These are phyloP conservation scores for Gadus macrocephalus DNA, from an alignment of 2,113 vertebrate genomes.

Conservation along the genomic window DNA sequence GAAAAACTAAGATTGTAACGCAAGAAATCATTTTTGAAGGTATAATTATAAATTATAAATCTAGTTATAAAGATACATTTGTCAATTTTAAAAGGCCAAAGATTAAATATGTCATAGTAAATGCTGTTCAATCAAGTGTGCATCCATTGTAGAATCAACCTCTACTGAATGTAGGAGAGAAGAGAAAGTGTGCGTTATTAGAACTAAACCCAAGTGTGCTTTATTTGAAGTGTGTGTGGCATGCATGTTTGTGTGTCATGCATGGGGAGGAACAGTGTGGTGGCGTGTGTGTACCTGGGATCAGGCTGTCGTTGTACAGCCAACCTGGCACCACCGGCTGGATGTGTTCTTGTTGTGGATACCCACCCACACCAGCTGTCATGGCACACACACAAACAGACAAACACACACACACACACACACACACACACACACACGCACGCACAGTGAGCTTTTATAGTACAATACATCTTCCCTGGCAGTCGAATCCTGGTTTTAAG, in stretches of 20 bases:
- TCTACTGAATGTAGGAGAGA: too few relatives aligned
- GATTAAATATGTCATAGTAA: too few relatives aligned
- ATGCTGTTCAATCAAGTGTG: too few relatives aligned
- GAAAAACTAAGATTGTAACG: too few relatives aligned
- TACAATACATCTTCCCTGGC: slow-evolving; percentile 21
- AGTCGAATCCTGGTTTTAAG: not conserved
- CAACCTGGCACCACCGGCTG: slow-evolving; percentile 89
- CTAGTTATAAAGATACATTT: too few relatives aligned
- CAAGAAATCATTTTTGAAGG: too few relatives aligned
- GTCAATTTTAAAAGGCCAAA: too few relatives aligned
- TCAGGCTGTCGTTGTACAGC: slow-evolving; percentile 91
- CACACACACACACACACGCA: not conserved
- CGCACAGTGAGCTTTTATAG: slow-evolving; percentile 14
- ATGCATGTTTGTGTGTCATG: not conserved
- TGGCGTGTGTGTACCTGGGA: slow-evolving; percentile 82
- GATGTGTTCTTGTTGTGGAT: slow-evolving; percentile 87
- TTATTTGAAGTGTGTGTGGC: too few relatives aligned
- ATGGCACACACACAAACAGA: slow-evolving; percentile 30
- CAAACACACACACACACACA: slow-evolving; percentile 27
- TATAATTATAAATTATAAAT: too few relatives aligned
- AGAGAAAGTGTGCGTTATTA: too few relatives aligned
- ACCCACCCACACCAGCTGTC: slow-evolving; percentile 84
- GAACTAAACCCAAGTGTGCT: too few relatives aligned
- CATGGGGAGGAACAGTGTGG: not conserved
- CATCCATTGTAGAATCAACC: too few relatives aligned